Percentiles rank a stretch among this genome's conserved stretches.
Evolutionary conservation across 2,113 vertebrate species (phyloP).

Genomic region (Triplophysa dalaica): DNA sequence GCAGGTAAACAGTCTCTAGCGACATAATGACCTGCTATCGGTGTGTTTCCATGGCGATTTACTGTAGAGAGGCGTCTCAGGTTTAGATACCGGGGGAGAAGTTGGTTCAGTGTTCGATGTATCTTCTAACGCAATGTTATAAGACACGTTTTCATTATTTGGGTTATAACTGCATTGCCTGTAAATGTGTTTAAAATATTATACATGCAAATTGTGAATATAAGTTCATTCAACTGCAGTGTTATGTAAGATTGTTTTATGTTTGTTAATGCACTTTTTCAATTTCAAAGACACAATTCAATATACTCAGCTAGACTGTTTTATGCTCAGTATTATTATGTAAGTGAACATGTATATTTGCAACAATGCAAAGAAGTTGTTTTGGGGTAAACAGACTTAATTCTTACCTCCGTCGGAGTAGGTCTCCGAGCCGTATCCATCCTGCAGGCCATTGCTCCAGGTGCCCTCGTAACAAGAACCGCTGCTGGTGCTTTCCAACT

Average conservation of each 20-base stretch:
- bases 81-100: slow-evolving; percentile 44
- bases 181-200: no score
- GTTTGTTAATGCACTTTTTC: no score
- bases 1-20: slow-evolving; percentile 60
- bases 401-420: slow-evolving; percentile 96
- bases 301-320: no score
- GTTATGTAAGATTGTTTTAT: no score
- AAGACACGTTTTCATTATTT: neutral
- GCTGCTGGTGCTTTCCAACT: slow-evolving; percentile 91
- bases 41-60: slow-evolving; percentile 65
- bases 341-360: no score
- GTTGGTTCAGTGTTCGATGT: neutral
- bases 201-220: no score
- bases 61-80: slow-evolving; percentile 57
- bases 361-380: no score
- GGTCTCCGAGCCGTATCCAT: slow-evolving; percentile 96
- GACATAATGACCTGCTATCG: slow-evolving; percentile 70
- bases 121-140: slow-evolving; percentile 20
- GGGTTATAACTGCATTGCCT: no score
- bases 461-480: slow-evolving; percentile 95
- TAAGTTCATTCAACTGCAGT: no score
- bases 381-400: neutral
- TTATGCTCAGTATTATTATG: no score
- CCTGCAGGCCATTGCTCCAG: slow-evolving; percentile 98
- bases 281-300: no score